Percentiles rank a stretch among this genome's conserved stretches.
Evolutionary conservation across 1,140 invertebrate species (phyloP).

Genomic region (Stegodyphus dumicola): DNA sequence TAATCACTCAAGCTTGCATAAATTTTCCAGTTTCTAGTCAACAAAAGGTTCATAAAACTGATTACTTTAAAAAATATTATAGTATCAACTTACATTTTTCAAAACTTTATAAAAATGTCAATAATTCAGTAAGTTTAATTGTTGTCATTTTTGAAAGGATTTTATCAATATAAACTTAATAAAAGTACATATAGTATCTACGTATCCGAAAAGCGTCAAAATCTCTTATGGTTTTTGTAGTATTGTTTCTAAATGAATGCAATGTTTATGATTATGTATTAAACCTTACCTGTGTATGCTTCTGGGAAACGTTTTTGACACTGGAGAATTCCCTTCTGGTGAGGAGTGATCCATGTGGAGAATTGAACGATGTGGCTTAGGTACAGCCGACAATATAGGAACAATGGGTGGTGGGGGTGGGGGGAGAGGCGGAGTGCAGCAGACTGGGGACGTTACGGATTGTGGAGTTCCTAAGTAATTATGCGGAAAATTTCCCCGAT

Average conservation of each 20-base stretch:
- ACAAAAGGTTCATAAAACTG: no score
- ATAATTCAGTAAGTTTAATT: no score
- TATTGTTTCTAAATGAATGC: background rate
- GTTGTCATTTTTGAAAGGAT: no score
- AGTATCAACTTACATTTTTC: no score
- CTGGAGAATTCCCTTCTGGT: conserved; percentile 62
- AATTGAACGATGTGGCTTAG: conserved; percentile 49
- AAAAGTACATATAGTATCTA: no score
- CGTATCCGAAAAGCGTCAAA: no score
- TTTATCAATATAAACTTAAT: no score
- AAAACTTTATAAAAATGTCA: no score
- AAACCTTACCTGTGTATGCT: conserved; percentile 73
- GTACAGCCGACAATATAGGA: conserved; percentile 60
- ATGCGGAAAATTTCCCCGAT: conserved; percentile 66
- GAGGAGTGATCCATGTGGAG: conserved; percentile 47
- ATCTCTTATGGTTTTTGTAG: no score
- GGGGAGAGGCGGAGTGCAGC: conserved; percentile 63
- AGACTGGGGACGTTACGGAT: conserved; percentile 38
- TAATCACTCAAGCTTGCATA: no score
- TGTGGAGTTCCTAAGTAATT: conserved; percentile 38
- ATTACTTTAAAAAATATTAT: no score
- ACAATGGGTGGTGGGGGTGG: conserved; percentile 48
- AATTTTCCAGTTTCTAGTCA: no score
- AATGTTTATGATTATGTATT: background rate
- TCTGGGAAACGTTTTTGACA: conserved; percentile 71